A percentile compares a stretch with the other conserved stretches of the same genome.
These are phyloP conservation scores for Plusia festucae DNA, from an alignment of 2,888 invertebrate species.

Conservation along the genomic window DNA sequence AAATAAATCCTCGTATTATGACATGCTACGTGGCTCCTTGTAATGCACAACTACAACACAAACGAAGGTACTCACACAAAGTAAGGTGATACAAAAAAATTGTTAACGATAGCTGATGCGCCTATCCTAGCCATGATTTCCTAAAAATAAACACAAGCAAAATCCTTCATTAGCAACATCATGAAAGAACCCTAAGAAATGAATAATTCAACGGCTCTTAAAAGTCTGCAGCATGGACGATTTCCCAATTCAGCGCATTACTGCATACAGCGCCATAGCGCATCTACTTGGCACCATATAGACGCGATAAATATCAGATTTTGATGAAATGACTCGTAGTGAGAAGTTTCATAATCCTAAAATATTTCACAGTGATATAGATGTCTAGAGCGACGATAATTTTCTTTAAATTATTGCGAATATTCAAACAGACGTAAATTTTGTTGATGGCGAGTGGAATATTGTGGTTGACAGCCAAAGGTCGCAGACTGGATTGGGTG, in stretches of 20 bases:
- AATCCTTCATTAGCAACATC: neutral
- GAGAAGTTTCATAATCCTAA: conserved; percentile 38
- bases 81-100: neutral
- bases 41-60: conserved; percentile 4
- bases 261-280: conserved; percentile 8
- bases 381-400: conserved; percentile 39
- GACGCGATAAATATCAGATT: conserved; percentile 40
- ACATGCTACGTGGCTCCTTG: neutral
- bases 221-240: neutral
- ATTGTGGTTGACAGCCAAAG: neutral
- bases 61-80: neutral
- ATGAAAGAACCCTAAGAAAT: neutral
- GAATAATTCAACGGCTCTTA: conserved; percentile 1
- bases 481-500: neutral
- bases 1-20: conserved; percentile 1
- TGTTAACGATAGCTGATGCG: neutral
- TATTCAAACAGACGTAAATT: conserved; percentile 25
- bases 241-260: conserved; percentile 7
- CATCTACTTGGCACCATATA: conserved; percentile 45
- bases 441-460: conserved; percentile 7
- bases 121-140: too few relatives aligned
- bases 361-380: conserved; percentile 39
- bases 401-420: conserved; percentile 32
- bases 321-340: conserved; percentile 51
- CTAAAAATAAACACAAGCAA: neutral